Conservation (phyloP, 2,888 invertebrate species). For the Salpingus planirostris region DNA sequence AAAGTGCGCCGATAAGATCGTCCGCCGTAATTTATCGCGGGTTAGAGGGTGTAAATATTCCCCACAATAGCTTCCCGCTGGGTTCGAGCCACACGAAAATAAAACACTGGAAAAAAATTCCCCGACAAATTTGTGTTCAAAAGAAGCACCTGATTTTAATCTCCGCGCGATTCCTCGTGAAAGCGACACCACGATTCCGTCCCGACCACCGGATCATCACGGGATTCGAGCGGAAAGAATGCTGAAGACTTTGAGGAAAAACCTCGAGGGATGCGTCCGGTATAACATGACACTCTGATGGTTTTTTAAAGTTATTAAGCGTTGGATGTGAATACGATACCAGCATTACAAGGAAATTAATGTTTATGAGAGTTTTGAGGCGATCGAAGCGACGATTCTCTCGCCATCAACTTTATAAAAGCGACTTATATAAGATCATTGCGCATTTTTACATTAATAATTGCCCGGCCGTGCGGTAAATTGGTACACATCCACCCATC, state of each 20-base stretch:
- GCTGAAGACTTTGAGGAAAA: conserved; percentile 3
- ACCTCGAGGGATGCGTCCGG: conserved; percentile 16
- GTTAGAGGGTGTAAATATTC: conserved; percentile 40
- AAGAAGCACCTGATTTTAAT: conserved; percentile 32
- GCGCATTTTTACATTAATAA: too few relatives aligned
- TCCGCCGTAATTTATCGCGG: conserved; percentile 35
- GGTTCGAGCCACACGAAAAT: conserved; percentile 29
- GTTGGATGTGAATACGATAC: conserved; percentile 28
- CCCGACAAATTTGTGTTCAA: conserved; percentile 38
- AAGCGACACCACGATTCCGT: conserved; percentile 5
- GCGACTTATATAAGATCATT: too few relatives aligned
- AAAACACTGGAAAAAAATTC: conserved; percentile 35
- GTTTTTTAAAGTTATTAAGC: conserved; percentile 32
- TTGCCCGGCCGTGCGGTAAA: too few relatives aligned
- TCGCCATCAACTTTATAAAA: too few relatives aligned
- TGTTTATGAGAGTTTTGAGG: conserved; percentile 11
- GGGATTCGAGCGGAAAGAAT: conserved; percentile 4
- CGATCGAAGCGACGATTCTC: too few relatives aligned
- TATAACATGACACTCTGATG: conserved; percentile 36
- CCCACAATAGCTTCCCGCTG: conserved; percentile 37
- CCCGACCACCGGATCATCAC: conserved; percentile 4
- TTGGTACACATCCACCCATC: too few relatives aligned
- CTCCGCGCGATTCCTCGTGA: conserved; percentile 18
- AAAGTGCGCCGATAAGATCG: conserved; percentile 29
- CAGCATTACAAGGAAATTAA: conserved; percentile 24